Evolutionary conservation across 23 tunicate genomes (phyloP).

Genomic region (Oikopleura dioica): DNA sequence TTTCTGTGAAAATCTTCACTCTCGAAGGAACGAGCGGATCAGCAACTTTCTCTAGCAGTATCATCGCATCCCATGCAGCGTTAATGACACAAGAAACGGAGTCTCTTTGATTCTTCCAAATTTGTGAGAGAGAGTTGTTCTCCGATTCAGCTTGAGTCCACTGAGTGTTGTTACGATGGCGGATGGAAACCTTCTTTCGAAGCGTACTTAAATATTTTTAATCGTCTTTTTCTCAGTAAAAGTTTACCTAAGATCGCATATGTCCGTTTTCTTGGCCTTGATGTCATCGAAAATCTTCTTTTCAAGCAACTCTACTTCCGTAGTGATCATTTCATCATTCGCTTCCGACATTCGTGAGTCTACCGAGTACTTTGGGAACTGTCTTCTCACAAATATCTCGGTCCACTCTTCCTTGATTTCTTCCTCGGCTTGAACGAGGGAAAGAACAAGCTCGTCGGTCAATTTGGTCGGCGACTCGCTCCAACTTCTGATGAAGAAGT

Average conservation of each 20-base stretch:
- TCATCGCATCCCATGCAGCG: too few species aligned
- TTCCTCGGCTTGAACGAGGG: background rate
- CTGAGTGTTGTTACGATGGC: too few species aligned
- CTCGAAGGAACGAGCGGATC: too few species aligned
- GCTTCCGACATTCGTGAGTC: background rate
- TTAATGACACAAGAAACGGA: too few species aligned
- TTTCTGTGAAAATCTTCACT: too few species aligned
- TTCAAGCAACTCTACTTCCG: background rate
- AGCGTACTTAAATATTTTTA: too few species aligned
- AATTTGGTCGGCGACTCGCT: background rate
- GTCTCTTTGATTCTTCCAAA: too few species aligned
- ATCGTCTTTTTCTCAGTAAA: too few species aligned
- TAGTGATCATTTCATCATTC: background rate
- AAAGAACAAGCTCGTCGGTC: background rate
- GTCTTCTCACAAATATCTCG: background rate
- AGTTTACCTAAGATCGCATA: background rate
- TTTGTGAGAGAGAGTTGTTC: too few species aligned
- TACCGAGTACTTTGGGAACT: background rate
- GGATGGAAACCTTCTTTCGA: too few species aligned
- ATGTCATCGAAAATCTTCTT: background rate
- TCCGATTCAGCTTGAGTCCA: too few species aligned
- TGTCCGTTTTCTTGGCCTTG: background rate
- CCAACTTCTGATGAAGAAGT: background rate
- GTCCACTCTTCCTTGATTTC: background rate
- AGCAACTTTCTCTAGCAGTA: too few species aligned